Conservation (phyloP, 2,113 vertebrate species). For the Eleginops maclovinus region DNA sequence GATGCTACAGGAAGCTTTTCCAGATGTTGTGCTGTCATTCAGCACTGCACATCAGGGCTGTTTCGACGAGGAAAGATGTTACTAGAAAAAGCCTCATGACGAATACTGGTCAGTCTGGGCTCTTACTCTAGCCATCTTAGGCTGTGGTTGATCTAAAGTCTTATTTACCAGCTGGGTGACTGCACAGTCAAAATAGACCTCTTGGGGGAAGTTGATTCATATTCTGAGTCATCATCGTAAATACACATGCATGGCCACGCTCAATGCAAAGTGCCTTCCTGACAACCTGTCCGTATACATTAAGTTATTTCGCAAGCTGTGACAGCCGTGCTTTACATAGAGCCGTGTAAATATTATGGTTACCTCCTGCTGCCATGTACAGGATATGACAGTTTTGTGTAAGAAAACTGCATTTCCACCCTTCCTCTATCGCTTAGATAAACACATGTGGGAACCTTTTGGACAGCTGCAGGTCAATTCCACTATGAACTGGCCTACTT, state of each 20-base stretch:
- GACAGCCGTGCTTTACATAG: neutral
- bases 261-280: slow-evolving; percentile 27
- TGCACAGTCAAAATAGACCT: slow-evolving; percentile 42
- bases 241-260: slow-evolving; percentile 33
- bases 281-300: slow-evolving; percentile 27
- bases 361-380: slow-evolving; percentile 6
- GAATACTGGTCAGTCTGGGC: slow-evolving; percentile 32
- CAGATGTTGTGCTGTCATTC: slow-evolving; percentile 60
- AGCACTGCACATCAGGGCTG: slow-evolving; percentile 8
- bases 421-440: slow-evolving; percentile 8
- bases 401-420: slow-evolving; percentile 21
- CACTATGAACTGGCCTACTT: slow-evolving; percentile 19
- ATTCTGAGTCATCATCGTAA: slow-evolving; percentile 52
- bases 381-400: slow-evolving; percentile 17
- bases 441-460: slow-evolving; percentile 16
- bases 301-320: slow-evolving; percentile 8
- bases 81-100: slow-evolving; percentile 31
- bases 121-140: slow-evolving; percentile 21
- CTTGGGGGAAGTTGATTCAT: slow-evolving; percentile 41
- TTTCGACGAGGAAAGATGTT: slow-evolving; percentile 6
- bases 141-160: slow-evolving; percentile 29
- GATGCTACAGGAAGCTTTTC: slow-evolving; percentile 41
- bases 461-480: slow-evolving; percentile 29
- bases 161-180: slow-evolving; percentile 45
- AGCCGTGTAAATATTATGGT: slow-evolving; percentile 19